Evolutionary conservation across 2,888 invertebrate genomes (phyloP).

Genomic region (Pachliopta kotzebuea): DNA sequence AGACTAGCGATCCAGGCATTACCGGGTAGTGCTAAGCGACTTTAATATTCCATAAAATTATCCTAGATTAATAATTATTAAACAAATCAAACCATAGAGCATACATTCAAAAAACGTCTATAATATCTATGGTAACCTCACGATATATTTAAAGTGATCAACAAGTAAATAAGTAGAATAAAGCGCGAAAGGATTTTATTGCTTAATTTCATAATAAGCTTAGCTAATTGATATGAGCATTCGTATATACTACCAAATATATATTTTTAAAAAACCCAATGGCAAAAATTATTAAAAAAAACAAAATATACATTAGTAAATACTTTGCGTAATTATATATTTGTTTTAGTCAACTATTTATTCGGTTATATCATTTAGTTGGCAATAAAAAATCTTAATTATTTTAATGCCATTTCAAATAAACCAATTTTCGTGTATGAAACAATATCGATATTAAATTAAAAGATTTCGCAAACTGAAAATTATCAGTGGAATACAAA

Average conservation of each 20-base stretch:
- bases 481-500: not conserved
- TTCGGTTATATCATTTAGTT: not conserved
- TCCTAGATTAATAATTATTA: not conserved
- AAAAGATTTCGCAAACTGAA: too few species aligned
- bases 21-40: too few species aligned
- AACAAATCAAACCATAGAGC: too few species aligned
- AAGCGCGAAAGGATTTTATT: constrained; percentile 1
- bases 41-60: not conserved
- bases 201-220: constrained; percentile 33
- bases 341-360: not conserved
- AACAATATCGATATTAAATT: too few species aligned
- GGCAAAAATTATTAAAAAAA: not conserved
- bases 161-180: not conserved
- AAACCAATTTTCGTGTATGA: too few species aligned
- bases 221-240: constrained; percentile 67
- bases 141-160: not conserved
- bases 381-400: not conserved
- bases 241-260: constrained; percentile 29
- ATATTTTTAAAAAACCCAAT: not conserved
- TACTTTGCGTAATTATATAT: too few species aligned
- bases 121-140: not conserved
- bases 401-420: too few species aligned
- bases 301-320: not conserved
- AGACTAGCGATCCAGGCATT: not conserved
- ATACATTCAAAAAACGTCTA: not conserved